Conservation (phyloP, 2,797 vertebrate species). For the Naso thynnoides region DNA sequence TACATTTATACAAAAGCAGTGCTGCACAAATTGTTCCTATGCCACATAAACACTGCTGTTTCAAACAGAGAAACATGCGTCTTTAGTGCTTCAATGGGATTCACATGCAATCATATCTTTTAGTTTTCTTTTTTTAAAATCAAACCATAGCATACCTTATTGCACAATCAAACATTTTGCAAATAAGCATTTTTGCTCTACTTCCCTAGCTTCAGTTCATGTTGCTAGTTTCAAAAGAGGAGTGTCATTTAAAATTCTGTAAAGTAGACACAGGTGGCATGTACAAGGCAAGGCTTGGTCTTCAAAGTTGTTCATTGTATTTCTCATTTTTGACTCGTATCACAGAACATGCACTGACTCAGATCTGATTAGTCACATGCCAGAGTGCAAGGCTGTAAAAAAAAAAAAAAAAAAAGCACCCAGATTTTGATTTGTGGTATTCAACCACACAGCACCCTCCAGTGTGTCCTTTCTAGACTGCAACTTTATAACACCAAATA, state of each 20-base stretch:
- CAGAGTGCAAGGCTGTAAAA: conserved; percentile 56
- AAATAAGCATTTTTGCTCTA: not conserved
- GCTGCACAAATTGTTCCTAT: not conserved
- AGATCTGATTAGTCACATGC: conserved; percentile 67
- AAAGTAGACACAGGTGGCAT: conserved; percentile 20
- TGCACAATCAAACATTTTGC: not conserved
- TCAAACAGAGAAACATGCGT: not conserved
- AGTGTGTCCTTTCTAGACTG: conserved; percentile 51
- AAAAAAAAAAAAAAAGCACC: conserved; percentile 33
- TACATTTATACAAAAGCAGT: conserved; percentile 12
- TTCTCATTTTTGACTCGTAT: conserved; percentile 41
- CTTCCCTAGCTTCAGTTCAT: not conserved
- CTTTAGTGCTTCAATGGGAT: not conserved
- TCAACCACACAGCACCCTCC: conserved; percentile 52
- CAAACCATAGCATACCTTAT: not conserved
- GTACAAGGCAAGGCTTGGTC: conserved; percentile 37
- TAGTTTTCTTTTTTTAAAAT: not conserved
- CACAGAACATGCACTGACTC: conserved; percentile 54
- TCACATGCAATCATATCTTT: not conserved
- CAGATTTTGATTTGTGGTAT: conserved; percentile 6
- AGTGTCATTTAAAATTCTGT: conserved; percentile 20
- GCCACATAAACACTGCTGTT: not conserved
- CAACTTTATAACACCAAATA: conserved; percentile 6
- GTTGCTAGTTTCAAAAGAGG: conserved; percentile 9
- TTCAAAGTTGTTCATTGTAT: conserved; percentile 33